Evolutionary conservation across 2,888 invertebrate species (phyloP).

Genomic region (Synergus itoensis): DNA sequence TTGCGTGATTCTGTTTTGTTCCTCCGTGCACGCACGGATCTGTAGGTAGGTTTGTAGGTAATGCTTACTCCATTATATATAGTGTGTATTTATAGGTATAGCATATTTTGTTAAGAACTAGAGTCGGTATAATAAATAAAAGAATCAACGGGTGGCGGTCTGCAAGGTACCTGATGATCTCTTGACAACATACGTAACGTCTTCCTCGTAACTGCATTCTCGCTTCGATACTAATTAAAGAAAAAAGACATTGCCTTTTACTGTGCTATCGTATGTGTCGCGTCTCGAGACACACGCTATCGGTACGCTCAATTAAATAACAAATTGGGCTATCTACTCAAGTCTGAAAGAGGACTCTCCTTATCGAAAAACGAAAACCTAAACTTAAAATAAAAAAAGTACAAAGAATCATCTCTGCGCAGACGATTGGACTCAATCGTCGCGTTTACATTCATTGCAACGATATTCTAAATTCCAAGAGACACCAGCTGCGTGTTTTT

Average conservation of each 20-base stretch:
- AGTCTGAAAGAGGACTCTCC: constrained; percentile 57
- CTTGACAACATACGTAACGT: constrained; percentile 52
- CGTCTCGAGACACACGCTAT: constrained; percentile 27
- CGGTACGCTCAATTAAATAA: constrained; percentile 58
- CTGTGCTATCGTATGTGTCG: constrained; percentile 7
- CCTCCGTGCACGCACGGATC: constrained; percentile 68
- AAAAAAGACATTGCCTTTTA: neutral
- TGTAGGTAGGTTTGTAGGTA: constrained; percentile 64
- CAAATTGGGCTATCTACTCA: constrained; percentile 71
- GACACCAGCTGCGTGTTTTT: constrained; percentile 37
- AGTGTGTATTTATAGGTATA: constrained; percentile 77
- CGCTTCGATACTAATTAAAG: constrained; percentile 38
- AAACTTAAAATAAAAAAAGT: constrained; percentile 23
- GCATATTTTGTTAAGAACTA: constrained; percentile 76
- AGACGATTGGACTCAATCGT: neutral
- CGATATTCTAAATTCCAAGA: constrained; percentile 18
- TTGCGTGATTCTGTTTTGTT: constrained; percentile 77
- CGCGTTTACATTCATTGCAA: constrained; percentile 21
- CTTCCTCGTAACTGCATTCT: constrained; percentile 39
- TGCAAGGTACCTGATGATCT: constrained; percentile 59
- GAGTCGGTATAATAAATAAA: constrained; percentile 75
- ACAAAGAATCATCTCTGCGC: constrained; percentile 27
- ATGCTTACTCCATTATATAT: constrained; percentile 76
- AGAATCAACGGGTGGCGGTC: constrained; percentile 68
- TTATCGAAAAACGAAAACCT: constrained; percentile 41